Percentiles rank a stretch among this genome's conserved stretches.
These are phyloP conservation scores for Oncorhynchus masou DNA, from an alignment of 2,113 vertebrate species.

Conservation along the genomic window DNA sequence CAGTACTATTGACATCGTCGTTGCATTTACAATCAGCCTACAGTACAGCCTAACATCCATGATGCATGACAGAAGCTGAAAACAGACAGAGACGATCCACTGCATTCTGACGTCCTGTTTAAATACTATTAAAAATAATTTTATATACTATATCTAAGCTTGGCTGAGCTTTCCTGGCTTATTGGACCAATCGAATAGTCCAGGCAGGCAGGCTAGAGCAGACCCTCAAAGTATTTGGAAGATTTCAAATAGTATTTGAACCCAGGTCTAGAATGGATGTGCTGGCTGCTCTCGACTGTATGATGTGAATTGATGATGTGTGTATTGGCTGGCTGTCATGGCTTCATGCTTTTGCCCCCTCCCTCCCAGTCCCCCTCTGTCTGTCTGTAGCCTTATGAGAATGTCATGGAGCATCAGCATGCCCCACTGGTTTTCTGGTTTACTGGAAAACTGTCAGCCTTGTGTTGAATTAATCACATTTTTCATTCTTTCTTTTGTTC, in stretches of 20 bases:
- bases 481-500: neutral
- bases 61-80: slow-evolving; percentile 1
- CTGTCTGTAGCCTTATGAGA: slow-evolving; percentile 15
- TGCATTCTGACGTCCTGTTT: slow-evolving; percentile 11
- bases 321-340: slow-evolving; percentile 51
- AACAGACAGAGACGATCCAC: slow-evolving; percentile 16
- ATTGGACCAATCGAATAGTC: too few relatives aligned
- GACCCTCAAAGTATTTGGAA: too few relatives aligned
- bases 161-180: too few relatives aligned
- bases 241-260: too few relatives aligned
- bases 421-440: neutral
- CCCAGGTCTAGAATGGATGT: slow-evolving; percentile 15
- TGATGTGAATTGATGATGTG: slow-evolving; percentile 7
- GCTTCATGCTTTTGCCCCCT: slow-evolving; percentile 61
- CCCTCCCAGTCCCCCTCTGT: neutral
- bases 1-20: neutral
- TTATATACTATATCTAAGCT: too few relatives aligned
- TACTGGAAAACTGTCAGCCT: neutral
- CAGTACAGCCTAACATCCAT: slow-evolving; percentile 16
- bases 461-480: neutral
- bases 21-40: slow-evolving; percentile 8
- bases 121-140: too few relatives aligned
- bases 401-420: slow-evolving; percentile 45
- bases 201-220: too few relatives aligned
- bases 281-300: slow-evolving; percentile 40